Base-by-base conservation (phyloP, 2,797 vertebrate genomes). In the Smutsia gigantea region DNA sequence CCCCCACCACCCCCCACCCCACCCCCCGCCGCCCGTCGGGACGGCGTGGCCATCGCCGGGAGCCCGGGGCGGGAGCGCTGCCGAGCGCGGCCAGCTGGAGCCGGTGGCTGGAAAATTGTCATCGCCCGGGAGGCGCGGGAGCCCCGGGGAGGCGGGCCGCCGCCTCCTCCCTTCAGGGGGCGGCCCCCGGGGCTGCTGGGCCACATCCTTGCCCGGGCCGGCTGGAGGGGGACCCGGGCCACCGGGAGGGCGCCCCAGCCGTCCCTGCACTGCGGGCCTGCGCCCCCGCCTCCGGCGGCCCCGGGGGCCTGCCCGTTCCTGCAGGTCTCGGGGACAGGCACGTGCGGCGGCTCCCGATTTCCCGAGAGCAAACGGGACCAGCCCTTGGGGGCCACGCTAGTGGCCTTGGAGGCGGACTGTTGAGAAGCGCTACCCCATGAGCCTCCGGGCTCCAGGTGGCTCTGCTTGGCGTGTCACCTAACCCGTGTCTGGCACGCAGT, bases 41-140 rank as follows among this genome's bases (percentile, higher is more conserved):
- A 84, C 94, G 86, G 93, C 89, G 95, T 68, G 93, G 95, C 96
- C 86, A 39, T 59, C 59, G 59, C 97, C 72, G 94, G 95, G 94
- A 93, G 88, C 90, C 63, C 77, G 75, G 97, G 96, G 97, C 85
- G 96, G 96, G 95, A 97, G 93, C 69, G 74, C 86, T 15, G 82
- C 59, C 82, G 71, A 84, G 34, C 63, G 74, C 27, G 93, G 97
- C 97, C 97, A 97, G 97, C 97, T 97, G 97, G 97, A 97, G 94
- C 81, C 86, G 90, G 96, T 92, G 97, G 97, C 97, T 97, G 97
- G 97, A 97, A 97, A 97, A 94, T 96, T 96, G 97, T 96, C 97
- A 86, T 96, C 93, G 97, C 95, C 96, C 75, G 78, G 87, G 96
- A 97, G 97, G 96, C 97, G 90, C 96, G 96, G 95, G 95, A 93